A percentile compares a stretch with the other conserved stretches of the same genome.
phyloP scores from a whole-genome alignment of 2,797 vertebrate species.

The Dipus sagitta region DNA sequence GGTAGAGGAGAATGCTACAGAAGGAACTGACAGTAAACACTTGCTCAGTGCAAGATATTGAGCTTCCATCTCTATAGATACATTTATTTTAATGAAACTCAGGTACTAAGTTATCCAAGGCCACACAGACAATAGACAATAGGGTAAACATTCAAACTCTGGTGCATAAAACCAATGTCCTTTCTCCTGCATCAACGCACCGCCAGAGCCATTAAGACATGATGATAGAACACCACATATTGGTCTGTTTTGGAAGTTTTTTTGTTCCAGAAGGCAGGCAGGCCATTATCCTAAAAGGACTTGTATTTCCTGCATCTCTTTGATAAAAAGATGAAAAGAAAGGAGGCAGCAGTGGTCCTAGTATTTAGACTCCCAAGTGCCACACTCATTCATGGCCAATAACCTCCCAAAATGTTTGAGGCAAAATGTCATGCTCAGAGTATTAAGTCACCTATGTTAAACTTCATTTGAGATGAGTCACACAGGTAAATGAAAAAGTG shows the following conservation, averaged over 20 bases:
- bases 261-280: neutral
- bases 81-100: neutral
- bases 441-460: neutral
- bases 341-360: neutral
- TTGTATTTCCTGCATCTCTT: neutral
- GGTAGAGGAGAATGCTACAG: neutral
- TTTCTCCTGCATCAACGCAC: neutral
- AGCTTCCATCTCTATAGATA: neutral
- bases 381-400: neutral
- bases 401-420: neutral
- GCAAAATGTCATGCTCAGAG: neutral
- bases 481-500: neutral
- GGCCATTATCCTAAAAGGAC: neutral
- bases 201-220: neutral
- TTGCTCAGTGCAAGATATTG: neutral
- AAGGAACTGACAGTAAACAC: neutral
- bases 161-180: neutral
- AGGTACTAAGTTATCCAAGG: conserved; percentile 6
- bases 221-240: neutral
- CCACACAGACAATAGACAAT: neutral
- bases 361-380: neutral
- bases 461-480: neutral
- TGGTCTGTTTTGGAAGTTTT: neutral
- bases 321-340: neutral
- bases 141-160: neutral